Evolutionary conservation across 92 coral and sea anemone species (phyloP), one percentile per base, ranked within the genome.

Genomic region (Galaxea fascicularis): DNA sequence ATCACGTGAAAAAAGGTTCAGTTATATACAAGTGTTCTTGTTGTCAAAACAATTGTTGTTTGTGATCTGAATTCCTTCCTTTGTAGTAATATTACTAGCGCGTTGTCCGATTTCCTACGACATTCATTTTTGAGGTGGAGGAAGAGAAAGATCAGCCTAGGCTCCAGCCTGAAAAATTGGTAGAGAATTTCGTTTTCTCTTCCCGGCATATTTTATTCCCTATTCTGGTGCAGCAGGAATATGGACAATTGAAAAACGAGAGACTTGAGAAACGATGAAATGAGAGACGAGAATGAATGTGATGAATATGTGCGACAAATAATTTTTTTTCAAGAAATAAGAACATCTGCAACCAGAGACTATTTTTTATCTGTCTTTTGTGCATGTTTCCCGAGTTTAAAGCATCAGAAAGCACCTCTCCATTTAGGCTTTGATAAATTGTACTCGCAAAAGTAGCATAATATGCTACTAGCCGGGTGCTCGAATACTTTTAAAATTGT

Each of bases 21-120:
- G 47, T 18, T 0, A 31, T 76, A 39, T 39, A 12, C 41, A 15
- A 17, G 28, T 11, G 44, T 27, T 27, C 49, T 13, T 12, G 65
- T 59, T 57, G 81, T 27, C 46, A 51, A 57, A 74, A 74, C 52
- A 76, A 35, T 10, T 6, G 0, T 76, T 53, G 46, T 59, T 56
- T 57, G 39, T 35, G 2, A 35, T 35, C 6, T 35, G 41, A 2
- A 2, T 35, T 15, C 44, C 73, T 67, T 67, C 20, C 24, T 20
- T 15, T 8, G 20, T n/a, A 21, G 20, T 9, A 4, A 44, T 3
- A 56, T 56, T 15, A 56, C 62, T 56, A 8, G 4, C 18, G 62
- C 62, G 62, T 56, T 0, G 62, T 1, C 62, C 4, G 18, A 24
- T n/a, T 17, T 56, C 8, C 20, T 3, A 20, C 62, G 62, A 56